Base-by-base conservation (phyloP, 2,797 vertebrate species). In the Sylvilagus floridanus region DNA sequence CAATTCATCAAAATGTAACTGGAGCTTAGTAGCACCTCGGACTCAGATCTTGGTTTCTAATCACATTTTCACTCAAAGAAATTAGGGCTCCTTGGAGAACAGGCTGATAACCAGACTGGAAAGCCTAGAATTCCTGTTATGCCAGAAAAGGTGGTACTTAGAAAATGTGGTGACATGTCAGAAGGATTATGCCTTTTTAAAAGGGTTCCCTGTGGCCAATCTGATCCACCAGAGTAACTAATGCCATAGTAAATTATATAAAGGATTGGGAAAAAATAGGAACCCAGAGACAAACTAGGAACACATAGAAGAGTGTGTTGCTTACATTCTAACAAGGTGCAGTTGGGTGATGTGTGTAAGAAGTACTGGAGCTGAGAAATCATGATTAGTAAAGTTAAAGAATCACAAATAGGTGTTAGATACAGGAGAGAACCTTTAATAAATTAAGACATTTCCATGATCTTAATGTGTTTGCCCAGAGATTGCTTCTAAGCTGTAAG, bases 151-250 rank as follows among this genome's bases (percentile, higher is more conserved):
- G 72, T 72, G 32, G 7, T 91, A 22, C 22, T 76, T 17, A 19
- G 19, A 66, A 76, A 47, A 66, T 47, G 35, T 32, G 4, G 19
- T 21, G n/a, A 3, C n/a, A 17, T 63, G 0, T 86, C 37, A 17
- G 8, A 63, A 42, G 62, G n/a, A 4, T 42, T 66, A 63, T 35
- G 30, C 65, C 32, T 37, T 94, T 79, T 78, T 87, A 35, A 69
- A 82, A 8, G 6, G 30, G 9, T 4, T 71, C 13, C 28, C 30
- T 47, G 5, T 77, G 68, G 32, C 76, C 75, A 66, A 30, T 93
- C 66, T 77, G 60, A 90, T 3, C 42, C 71, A 87, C 78, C n/a
- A 93, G 81, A 91, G 62, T 94, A 88, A 84, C 83, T 81, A 90
- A 79, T 35, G 21, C 47, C 88, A 7, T 86, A 37, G 65, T 93